These are phyloP conservation scores for Caenorhabditis sp. DNA, from an alignment of 2,888 invertebrate genomes.

Conservation along the genomic window DNA sequence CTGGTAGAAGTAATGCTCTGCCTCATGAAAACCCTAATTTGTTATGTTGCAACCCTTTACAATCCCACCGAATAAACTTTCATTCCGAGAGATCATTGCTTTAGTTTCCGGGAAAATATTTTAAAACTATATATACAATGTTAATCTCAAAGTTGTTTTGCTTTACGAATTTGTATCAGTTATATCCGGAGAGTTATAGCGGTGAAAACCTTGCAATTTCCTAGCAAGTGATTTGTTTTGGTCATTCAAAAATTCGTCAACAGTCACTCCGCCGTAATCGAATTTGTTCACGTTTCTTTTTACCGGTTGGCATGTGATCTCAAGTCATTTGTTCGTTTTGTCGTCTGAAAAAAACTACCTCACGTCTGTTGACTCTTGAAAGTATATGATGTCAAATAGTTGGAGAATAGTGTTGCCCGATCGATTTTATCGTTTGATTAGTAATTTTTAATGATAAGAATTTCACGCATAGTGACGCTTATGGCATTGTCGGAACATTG, in stretches of 20 bases:
- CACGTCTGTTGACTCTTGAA: slow-evolving; percentile 10
- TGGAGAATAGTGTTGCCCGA: slow-evolving; percentile 31
- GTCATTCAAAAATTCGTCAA: too few relatives aligned
- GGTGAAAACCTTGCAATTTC: too few relatives aligned
- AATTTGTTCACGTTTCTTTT: neutral
- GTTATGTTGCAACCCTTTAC: neutral
- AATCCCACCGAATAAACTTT: slow-evolving; percentile 7
- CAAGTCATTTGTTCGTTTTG: neutral
- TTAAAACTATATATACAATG: neutral
- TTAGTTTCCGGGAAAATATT: too few relatives aligned
- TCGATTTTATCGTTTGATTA: slow-evolving; percentile 50
- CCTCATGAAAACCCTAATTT: slow-evolving; percentile 10
- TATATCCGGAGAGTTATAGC: neutral
- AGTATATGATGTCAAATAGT: slow-evolving; percentile 50
- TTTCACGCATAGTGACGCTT: slow-evolving; percentile 35
- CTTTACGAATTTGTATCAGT: neutral
- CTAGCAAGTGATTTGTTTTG: too few relatives aligned
- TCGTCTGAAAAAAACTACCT: neutral
- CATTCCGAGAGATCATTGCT: neutral
- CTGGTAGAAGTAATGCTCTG: too few relatives aligned
- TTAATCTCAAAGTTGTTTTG: neutral
- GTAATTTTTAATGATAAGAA: slow-evolving; percentile 42
- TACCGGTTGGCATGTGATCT: neutral
- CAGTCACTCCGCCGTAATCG: neutral
- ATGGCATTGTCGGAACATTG: slow-evolving; percentile 29